Conservation (phyloP, 53 echinoderm and acorn worm species). For the Crossaster papposus region DNA sequence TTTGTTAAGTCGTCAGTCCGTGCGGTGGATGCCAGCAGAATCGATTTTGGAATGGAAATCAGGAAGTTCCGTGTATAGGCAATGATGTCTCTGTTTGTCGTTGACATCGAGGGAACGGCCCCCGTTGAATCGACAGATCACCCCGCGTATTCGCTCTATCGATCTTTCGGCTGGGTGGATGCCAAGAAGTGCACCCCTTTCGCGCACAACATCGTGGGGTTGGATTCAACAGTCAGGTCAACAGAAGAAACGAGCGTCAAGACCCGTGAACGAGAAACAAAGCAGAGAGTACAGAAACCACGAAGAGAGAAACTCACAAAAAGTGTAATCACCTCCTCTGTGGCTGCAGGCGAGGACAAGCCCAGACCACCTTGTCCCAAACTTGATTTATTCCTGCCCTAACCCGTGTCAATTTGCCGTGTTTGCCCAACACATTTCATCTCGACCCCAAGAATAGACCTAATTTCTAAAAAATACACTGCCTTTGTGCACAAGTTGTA, state of each 20-base stretch:
- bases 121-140: not conserved
- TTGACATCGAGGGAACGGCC: conserved; percentile 14
- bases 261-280: not conserved
- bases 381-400: conserved; percentile 51
- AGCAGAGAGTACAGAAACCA: conserved; percentile 20
- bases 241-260: not conserved
- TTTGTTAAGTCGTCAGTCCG: conserved; percentile 1
- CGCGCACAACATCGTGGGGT: not conserved
- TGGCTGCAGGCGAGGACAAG: not conserved
- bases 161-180: not conserved
- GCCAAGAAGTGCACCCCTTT: not conserved
- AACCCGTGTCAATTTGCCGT: conserved; percentile 55
- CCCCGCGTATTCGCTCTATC: not conserved
- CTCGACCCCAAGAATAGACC: conserved; percentile 59
- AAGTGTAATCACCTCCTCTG: conserved; percentile 54
- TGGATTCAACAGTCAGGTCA: not conserved
- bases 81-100: conserved; percentile 16
- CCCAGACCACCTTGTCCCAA: conserved; percentile 12
- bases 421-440: conserved; percentile 65
- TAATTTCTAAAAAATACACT: conserved; percentile 63
- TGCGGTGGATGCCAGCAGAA: not conserved
- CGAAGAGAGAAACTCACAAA: not conserved
- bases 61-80: not conserved
- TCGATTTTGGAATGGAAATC: not conserved
- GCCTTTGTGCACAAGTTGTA: conserved; percentile 55